Evolutionary conservation across 2,797 vertebrate genomes (phyloP), one percentile per base, ranked within the genome.

Genomic region (Sebastiscus albofasciatus): DNA sequence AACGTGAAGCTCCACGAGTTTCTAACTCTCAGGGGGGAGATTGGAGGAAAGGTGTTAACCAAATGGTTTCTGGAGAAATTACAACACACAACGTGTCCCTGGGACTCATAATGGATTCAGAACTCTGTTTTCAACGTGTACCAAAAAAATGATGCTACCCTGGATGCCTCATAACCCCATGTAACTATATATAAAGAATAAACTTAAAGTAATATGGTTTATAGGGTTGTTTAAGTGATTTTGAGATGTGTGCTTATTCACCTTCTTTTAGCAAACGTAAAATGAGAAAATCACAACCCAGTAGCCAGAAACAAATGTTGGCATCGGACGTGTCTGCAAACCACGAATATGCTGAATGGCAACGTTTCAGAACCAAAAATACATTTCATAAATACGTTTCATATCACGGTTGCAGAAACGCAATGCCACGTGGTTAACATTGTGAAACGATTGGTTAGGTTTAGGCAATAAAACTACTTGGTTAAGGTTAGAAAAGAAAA

Each of bases 31-130:
- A 24, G 36, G 34, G 52, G 88, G 4, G 62, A 77, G 62, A 84
- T 81, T 82, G 71, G 49, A 70, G 65, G 67, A 60, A 71, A 85
- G 73, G 77, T 80, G 77, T 80, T 81, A 76, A 74, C 85, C 76
- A 71, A 84, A 72, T 84, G 75, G 29, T 59, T 87, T 72, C 64
- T 69, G 68, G 67, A 81, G 67, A 88, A 75, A 82, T 73, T 65
- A 76, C 72, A 81, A 72, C 61, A 75, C 49, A 27, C 5, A 16
- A n/a, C 24, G 46, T 60, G 20, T 62, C 72, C 22, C 34, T 18
- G 69, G 54, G 62, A 73, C 60, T 68, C 59, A 12, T 49, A 13
- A 56, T 67, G 16, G 65, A 26, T 6, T 75, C 49, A 65, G 14
- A 59, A 62, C 13, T 66, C 12, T 55, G 49, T 76, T 75, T 78